Evolutionary conservation across 2,113 vertebrate genomes (phyloP).

Genomic region (Dicerorhinus sumatrensis): DNA sequence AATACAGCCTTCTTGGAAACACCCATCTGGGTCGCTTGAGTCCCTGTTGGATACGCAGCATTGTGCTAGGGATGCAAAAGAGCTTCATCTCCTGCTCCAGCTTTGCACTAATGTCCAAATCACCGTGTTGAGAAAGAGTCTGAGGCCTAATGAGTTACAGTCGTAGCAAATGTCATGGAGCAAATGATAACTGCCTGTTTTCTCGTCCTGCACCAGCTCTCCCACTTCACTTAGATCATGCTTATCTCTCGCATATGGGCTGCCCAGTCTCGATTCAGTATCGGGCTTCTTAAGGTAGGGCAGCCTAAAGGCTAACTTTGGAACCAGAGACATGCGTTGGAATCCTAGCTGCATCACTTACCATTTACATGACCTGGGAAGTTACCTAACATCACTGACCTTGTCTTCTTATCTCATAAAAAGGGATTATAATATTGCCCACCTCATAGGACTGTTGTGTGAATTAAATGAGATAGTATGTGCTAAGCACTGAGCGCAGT

Average conservation of each 20-base stretch:
- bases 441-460: neutral
- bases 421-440: neutral
- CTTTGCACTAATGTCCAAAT: neutral
- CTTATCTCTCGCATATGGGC: neutral
- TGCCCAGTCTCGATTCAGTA: neutral
- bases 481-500: neutral
- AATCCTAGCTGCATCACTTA: neutral
- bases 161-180: neutral
- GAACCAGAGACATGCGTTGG: neutral
- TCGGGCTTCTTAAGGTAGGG: neutral
- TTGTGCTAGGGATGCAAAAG: neutral
- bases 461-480: neutral
- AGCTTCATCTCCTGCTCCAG: neutral
- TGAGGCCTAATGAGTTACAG: neutral
- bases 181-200: neutral
- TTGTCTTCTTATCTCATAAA: neutral
- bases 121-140: neutral
- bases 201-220: neutral
- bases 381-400: neutral
- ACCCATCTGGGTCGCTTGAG: neutral
- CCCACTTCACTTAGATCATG: neutral
- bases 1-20: neutral
- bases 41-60: neutral
- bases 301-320: neutral
- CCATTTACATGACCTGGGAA: neutral